These are phyloP conservation scores for Coranthus polyacanthus DNA, from an alignment of 2,797 vertebrate genomes.

Conservation along the genomic window DNA sequence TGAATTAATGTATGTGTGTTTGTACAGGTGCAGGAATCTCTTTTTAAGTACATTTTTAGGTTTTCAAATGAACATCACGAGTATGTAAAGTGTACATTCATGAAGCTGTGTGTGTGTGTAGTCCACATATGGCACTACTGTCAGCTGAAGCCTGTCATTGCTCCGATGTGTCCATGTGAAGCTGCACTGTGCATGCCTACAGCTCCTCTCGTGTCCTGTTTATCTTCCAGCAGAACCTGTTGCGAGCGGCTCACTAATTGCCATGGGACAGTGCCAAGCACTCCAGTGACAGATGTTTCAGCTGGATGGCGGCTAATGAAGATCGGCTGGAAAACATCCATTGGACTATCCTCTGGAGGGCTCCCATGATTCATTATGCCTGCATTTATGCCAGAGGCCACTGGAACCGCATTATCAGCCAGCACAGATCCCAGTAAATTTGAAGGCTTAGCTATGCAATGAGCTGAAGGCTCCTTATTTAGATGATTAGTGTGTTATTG, in stretches of 20 bases:
- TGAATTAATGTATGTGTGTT: no score
- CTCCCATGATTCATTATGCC: constrained; percentile 68
- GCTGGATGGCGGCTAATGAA: constrained; percentile 76
- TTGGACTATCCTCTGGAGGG: constrained; percentile 69
- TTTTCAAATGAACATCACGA: no score
- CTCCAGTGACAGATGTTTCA: constrained; percentile 78
- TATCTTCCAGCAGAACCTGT: constrained; percentile 77
- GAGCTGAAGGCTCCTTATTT: no score
- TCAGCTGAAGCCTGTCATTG: no score
- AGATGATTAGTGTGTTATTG: no score
- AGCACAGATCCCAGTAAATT: constrained; percentile 63
- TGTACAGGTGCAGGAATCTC: no score
- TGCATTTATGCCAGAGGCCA: constrained; percentile 68
- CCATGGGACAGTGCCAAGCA: constrained; percentile 69
- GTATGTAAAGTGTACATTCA: no score
- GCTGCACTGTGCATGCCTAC: constrained; percentile 41
- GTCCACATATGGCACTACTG: no score
- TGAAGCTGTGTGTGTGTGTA: no score
- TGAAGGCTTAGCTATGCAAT: constrained; percentile 43
- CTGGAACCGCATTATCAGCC: constrained; percentile 74
- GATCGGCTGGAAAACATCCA: constrained; percentile 72
- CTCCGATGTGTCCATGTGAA: not conserved
- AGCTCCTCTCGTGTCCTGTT: constrained; percentile 62
- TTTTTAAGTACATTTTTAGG: no score
- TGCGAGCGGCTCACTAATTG: constrained; percentile 74